phyloP scores from a whole-genome alignment of 2,797 vertebrate genomes.

The Lepidocolaptes lacrymiger region DNA sequence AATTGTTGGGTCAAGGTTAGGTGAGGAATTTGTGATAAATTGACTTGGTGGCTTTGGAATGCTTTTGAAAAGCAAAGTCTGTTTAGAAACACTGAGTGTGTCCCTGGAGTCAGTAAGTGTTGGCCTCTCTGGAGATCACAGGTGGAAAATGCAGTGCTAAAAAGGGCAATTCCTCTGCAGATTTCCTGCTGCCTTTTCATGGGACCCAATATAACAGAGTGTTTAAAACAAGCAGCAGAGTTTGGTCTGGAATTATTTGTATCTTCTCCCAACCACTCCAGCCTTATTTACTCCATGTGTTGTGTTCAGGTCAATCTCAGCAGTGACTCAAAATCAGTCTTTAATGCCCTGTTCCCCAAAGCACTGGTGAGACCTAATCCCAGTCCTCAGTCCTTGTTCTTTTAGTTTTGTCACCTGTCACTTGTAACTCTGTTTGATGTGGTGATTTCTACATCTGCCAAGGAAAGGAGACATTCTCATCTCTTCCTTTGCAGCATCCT shows the following conservation, averaged over 20 bases:
- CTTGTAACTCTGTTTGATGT: background rate
- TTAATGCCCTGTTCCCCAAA: background rate
- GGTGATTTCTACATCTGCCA: background rate
- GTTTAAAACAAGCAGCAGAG: background rate
- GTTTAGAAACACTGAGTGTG: background rate
- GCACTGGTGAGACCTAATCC: background rate
- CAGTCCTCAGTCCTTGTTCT: background rate
- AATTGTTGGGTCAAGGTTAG: background rate
- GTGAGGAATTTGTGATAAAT: background rate
- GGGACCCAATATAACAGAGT: background rate
- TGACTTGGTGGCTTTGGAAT: background rate
- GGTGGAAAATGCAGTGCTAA: background rate
- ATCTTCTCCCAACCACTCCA: background rate
- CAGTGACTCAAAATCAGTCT: background rate
- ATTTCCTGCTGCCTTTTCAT: background rate
- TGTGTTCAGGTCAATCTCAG: background rate
- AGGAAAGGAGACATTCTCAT: background rate
- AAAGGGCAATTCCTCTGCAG: background rate
- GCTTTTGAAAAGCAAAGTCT: background rate
- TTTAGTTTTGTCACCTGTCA: background rate
- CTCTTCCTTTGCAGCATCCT: background rate
- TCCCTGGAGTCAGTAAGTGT: background rate
- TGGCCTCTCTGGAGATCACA: background rate
- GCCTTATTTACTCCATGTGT: background rate
- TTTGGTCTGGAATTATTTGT: background rate